These are phyloP conservation scores for Sphyrna mokarran DNA, from an alignment of 2,113 vertebrate genomes.

Conservation along the genomic window DNA sequence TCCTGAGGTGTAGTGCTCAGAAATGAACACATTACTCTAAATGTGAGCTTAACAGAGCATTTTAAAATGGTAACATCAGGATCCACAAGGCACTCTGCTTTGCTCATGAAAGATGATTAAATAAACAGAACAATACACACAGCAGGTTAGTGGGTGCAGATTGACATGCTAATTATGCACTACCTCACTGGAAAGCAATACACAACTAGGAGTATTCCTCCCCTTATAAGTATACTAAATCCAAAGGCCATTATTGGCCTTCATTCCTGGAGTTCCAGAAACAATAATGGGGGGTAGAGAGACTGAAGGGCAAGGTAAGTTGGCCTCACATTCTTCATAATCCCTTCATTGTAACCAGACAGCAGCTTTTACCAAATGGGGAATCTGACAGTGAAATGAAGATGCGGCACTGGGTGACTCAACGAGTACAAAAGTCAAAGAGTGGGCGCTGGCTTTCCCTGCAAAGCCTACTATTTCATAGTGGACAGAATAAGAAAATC, in stretches of 20 bases:
- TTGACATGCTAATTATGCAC: no score
- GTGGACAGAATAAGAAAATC: neutral
- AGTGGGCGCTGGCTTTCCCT: neutral
- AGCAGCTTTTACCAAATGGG: neutral
- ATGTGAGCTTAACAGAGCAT: neutral
- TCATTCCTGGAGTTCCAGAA: no score
- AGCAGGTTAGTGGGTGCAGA: no score
- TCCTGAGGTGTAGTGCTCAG: neutral
- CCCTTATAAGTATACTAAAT: no score
- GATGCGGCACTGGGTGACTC: neutral
- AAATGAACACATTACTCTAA: neutral
- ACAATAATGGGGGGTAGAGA: no score
- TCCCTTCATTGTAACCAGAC: neutral
- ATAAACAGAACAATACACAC: neutral
- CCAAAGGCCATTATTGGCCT: no score
- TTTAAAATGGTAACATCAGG: neutral
- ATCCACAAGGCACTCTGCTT: neutral
- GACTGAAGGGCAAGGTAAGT: no score
- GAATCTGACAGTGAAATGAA: neutral
- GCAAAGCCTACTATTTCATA: neutral
- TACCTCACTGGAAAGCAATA: no score
- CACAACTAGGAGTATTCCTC: no score
- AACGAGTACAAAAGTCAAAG: neutral
- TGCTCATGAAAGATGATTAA: neutral
- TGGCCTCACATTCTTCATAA: neutral